phyloP scores from a whole-genome alignment of 2,113 vertebrate species.

The Plecturocebus donacophilus region DNA sequence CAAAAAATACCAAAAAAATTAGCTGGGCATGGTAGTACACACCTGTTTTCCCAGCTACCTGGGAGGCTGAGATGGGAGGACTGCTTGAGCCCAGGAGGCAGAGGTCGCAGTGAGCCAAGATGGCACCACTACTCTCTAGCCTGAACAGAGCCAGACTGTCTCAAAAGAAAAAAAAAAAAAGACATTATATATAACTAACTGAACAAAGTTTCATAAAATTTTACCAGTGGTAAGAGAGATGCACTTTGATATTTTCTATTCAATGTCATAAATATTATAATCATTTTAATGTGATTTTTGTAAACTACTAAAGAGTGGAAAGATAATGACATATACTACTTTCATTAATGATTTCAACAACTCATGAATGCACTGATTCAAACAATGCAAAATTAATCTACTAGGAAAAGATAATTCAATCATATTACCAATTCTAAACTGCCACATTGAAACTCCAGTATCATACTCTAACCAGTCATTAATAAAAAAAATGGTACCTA shows the following conservation, averaged over 20 bases:
- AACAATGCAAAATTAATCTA: neutral
- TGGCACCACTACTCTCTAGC: too few species aligned
- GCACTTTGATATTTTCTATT: neutral
- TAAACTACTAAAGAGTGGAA: neutral
- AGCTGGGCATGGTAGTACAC: too few species aligned
- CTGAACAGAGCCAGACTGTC: neutral
- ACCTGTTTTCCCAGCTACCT: too few species aligned
- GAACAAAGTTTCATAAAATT: neutral
- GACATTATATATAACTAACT: neutral
- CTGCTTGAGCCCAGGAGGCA: too few species aligned
- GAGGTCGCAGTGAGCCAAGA: too few species aligned
- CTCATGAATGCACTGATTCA: neutral
- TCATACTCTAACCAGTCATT: neutral
- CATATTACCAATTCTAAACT: neutral
- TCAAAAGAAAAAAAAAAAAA: neutral
- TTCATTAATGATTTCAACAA: neutral
- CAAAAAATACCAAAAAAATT: too few species aligned
- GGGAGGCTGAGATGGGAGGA: too few species aligned
- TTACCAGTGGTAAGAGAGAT: neutral
- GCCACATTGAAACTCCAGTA: neutral
- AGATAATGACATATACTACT: neutral
- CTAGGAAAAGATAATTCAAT: neutral
- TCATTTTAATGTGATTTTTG: neutral
- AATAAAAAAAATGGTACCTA: neutral
- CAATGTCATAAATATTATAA: neutral